Percentiles rank a stretch among this genome's conserved stretches.
phyloP scores from a whole-genome alignment of 2,888 invertebrate genomes.

The Labia minor region DNA sequence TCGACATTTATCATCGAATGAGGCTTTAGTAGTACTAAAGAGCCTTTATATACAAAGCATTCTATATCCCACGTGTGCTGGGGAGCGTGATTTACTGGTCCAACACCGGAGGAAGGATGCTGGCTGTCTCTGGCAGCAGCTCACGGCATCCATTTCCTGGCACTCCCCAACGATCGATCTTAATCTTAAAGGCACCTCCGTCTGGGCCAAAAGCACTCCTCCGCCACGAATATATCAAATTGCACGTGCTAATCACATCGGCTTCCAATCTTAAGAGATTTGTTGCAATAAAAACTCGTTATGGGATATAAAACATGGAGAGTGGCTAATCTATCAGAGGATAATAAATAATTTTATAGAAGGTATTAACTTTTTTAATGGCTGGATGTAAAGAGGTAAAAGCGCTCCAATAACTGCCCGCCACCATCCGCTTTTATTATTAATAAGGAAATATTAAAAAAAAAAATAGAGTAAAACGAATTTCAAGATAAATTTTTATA shows the following conservation, averaged over 20 bases:
- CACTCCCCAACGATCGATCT: neutral
- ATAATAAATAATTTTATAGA: conserved; percentile 13
- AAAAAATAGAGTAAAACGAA: too few species aligned
- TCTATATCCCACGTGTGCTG: neutral
- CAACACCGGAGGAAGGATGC: neutral
- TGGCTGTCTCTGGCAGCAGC: neutral
- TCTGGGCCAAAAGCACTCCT: neutral
- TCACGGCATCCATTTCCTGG: conserved; percentile 4
- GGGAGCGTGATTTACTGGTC: conserved; percentile 8
- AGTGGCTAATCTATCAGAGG: conserved; percentile 7
- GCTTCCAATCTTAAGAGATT: neutral
- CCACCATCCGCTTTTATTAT: too few species aligned
- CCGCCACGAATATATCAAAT: neutral
- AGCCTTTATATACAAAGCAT: neutral
- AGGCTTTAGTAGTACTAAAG: neutral
- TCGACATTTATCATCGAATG: conserved; percentile 4
- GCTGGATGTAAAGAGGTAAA: too few species aligned
- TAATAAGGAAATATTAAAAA: too few species aligned
- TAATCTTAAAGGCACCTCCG: conserved; percentile 1
- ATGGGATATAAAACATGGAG: neutral
- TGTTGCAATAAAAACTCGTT: conserved; percentile 5
- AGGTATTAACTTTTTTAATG: neutral
- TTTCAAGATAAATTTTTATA: too few species aligned
- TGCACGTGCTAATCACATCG: conserved; percentile 13
- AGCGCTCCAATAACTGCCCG: too few species aligned